phyloP scores from a whole-genome alignment of 2,888 invertebrate genomes.

The Erebia epiphron region DNA sequence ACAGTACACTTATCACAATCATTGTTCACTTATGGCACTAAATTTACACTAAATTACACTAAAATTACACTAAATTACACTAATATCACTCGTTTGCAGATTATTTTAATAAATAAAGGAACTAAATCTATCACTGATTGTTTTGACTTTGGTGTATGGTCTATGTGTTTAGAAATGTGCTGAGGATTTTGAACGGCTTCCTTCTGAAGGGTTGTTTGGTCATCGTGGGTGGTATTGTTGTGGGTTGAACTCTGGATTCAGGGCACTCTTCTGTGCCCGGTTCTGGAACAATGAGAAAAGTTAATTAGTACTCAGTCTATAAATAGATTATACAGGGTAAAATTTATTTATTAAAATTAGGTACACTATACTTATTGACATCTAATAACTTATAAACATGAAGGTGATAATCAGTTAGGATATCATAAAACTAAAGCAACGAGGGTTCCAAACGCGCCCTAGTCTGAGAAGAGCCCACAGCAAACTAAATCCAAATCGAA shows the following conservation, averaged over 20 bases:
- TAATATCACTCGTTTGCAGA: slow-evolving; percentile 63
- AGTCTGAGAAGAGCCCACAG: too few species aligned
- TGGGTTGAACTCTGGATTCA: slow-evolving; percentile 41
- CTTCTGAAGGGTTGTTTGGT: slow-evolving; percentile 61
- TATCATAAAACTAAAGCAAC: too few species aligned
- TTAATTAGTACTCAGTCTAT: neutral
- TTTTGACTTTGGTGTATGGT: slow-evolving; percentile 44
- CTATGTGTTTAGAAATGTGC: slow-evolving; percentile 74
- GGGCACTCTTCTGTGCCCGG: slow-evolving; percentile 52
- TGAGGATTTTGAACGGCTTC: slow-evolving; percentile 66
- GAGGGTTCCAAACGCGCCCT: too few species aligned
- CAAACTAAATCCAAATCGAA: too few species aligned
- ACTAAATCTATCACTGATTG: slow-evolving; percentile 51
- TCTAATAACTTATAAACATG: too few species aligned
- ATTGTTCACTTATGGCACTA: slow-evolving; percentile 61
- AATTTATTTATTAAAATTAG: too few species aligned
- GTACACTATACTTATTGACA: too few species aligned
- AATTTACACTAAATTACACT: slow-evolving; percentile 45
- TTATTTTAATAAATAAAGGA: slow-evolving; percentile 53
- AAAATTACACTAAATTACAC: slow-evolving; percentile 48
- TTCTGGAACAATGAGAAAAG: slow-evolving; percentile 63
- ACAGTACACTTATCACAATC: slow-evolving; percentile 57
- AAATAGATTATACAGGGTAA: neutral
- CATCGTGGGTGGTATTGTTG: slow-evolving; percentile 65
- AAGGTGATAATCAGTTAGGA: too few species aligned